Conservation (phyloP, 2,888 invertebrate genomes). For the Synergus itoensis region DNA sequence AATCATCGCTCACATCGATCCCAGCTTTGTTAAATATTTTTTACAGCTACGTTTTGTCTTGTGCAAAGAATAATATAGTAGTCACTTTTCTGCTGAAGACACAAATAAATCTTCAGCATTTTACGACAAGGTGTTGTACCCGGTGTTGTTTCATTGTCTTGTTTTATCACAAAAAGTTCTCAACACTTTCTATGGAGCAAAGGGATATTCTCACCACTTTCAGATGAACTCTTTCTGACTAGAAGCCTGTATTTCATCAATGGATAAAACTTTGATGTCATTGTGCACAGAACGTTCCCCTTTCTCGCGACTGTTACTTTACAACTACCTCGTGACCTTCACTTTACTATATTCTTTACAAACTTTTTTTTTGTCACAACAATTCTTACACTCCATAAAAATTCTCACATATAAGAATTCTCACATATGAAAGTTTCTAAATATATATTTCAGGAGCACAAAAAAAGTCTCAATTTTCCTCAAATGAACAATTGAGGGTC, state of each 20-base stretch:
- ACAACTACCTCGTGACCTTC: slow-evolving; percentile 1
- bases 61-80: neutral
- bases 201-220: slow-evolving; percentile 40
- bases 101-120: slow-evolving; percentile 18
- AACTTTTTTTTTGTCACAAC: too few species aligned
- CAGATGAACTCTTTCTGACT: slow-evolving; percentile 34
- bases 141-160: slow-evolving; percentile 33
- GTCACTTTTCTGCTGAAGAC: slow-evolving; percentile 1
- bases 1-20: neutral
- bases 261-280: neutral
- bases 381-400: too few species aligned
- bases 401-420: too few species aligned
- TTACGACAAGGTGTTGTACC: neutral
- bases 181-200: slow-evolving; percentile 38
- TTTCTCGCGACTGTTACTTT: slow-evolving; percentile 26
- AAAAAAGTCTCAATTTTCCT: too few species aligned
- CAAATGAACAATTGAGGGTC: too few species aligned
- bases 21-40: neutral
- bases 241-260: slow-evolving; percentile 22
- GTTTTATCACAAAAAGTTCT: slow-evolving; percentile 30
- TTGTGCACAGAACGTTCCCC: neutral
- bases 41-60: slow-evolving; percentile 7
- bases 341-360: neutral
- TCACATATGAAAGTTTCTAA: too few species aligned
- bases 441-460: too few species aligned